phyloP scores from a whole-genome alignment of 2,888 invertebrate genomes.

The Hydroisotoma schaefferi region DNA sequence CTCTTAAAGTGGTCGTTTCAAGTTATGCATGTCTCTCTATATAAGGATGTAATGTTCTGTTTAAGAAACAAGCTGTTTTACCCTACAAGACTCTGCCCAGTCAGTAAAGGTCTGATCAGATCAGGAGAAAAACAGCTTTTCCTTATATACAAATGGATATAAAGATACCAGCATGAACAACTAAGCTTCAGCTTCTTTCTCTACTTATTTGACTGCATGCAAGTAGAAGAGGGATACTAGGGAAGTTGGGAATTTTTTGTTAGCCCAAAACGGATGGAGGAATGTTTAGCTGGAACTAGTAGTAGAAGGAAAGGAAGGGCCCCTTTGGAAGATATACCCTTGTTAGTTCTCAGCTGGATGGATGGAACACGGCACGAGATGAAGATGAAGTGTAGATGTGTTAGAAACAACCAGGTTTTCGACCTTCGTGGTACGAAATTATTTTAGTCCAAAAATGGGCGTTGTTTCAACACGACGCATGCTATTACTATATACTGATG shows the following conservation, averaged over 20 bases:
- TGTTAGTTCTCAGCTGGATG: constrained; percentile 5
- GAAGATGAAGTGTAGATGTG: not conserved
- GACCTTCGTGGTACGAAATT: constrained; percentile 39
- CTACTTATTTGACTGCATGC: not conserved
- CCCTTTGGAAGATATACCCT: constrained; percentile 39
- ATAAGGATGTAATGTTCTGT: no score
- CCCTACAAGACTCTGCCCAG: no score
- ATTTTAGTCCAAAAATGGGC: constrained; percentile 45
- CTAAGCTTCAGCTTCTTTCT: constrained; percentile 2
- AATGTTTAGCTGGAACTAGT: constrained; percentile 5
- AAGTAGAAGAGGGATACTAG: no score
- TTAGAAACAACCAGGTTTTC: not conserved
- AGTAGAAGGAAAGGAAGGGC: no score
- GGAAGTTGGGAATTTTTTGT: not conserved
- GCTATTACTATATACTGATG: constrained; percentile 21
- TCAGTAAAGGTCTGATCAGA: no score
- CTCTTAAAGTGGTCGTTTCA: constrained; percentile 3
- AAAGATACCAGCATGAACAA: no score
- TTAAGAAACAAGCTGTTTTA: no score
- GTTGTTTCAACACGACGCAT: constrained; percentile 45
- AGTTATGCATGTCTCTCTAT: constrained; percentile 5
- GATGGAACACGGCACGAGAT: constrained; percentile 1
- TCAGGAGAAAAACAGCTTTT: no score
- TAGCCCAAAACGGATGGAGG: not conserved
- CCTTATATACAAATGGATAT: no score